Evolutionary conservation across 1,140 invertebrate genomes (phyloP), one percentile per base, ranked within the genome.

Genomic region (Batillaria attramentaria): DNA sequence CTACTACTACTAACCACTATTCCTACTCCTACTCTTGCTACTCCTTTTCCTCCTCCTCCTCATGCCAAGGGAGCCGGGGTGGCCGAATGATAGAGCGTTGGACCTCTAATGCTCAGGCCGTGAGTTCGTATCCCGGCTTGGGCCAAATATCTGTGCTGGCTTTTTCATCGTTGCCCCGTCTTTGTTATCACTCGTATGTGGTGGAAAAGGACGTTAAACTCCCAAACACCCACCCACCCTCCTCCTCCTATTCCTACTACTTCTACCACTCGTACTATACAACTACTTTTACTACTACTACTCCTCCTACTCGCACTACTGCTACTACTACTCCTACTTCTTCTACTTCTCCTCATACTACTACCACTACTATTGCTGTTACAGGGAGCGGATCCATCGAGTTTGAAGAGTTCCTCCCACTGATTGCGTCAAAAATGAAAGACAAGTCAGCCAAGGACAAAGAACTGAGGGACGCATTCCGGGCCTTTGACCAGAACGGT

Each of bases 401-500:
- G 42, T 84, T 85, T 62, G 79, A 84, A 24, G 81, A 85, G 76
- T 85, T 85, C 43, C 74, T 85, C 28, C 72, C 75, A 13, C 80
- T 84, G 81, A 84, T 85, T 65, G 62, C 78, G 6, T 35, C 79
- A 33, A 79, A 78, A 42, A 46, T 80, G 57, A 75, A 81, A 35
- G 72, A 69, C 10, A 76, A 74, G 6, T 78, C 77, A 0, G 50
- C 73, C n/a, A 28, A 20, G 41, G 72, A 83, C 43, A 60, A 82
- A 43, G 98, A 99, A 92, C 98, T 99, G 91, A 94, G 97, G 91
- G 97, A 99, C 93, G 97, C 97, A 81, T 99, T 99, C 95, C 95
- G 97, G 92, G 97, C 98, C 83, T 98, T 98, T 92, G 97, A 98
- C 92, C 98, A 98, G 93, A 97, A 98, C 93, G 97, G 97, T 87